phyloP scores from a whole-genome alignment of 2,113 vertebrate species.

The Rhinolophus ferrumequinum region DNA sequence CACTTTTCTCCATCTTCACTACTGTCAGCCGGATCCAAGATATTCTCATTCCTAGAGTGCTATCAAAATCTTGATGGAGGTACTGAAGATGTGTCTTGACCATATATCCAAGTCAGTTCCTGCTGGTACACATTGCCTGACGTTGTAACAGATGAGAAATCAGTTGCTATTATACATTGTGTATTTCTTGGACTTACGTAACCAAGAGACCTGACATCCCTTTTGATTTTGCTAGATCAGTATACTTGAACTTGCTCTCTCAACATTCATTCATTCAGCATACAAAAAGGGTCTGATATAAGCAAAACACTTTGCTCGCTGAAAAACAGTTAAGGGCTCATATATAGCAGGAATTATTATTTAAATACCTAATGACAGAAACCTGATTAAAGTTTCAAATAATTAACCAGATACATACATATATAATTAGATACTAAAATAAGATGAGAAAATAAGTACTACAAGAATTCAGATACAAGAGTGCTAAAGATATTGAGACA shows the following conservation, averaged over 20 bases:
- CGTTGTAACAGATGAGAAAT: background rate
- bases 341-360: conserved; percentile 21
- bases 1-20: background rate
- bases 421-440: conserved; percentile 47
- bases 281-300: background rate
- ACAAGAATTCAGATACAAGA: background rate
- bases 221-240: background rate
- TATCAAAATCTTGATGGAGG: background rate
- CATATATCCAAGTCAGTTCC: background rate
- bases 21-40: background rate
- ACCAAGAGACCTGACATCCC: background rate
- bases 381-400: conserved; percentile 50
- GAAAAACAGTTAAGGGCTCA: background rate
- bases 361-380: conserved; percentile 52
- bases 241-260: background rate
- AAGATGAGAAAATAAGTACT: background rate
- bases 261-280: background rate
- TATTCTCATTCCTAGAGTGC: background rate
- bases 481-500: background rate
- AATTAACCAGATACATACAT: conserved; percentile 32
- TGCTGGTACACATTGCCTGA: background rate
- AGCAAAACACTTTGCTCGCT: background rate
- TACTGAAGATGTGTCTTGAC: background rate
- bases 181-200: background rate
- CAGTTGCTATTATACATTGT: background rate